These are phyloP conservation scores for Cheilosia grossa DNA, from an alignment of 2,888 invertebrate genomes.

Conservation along the genomic window DNA sequence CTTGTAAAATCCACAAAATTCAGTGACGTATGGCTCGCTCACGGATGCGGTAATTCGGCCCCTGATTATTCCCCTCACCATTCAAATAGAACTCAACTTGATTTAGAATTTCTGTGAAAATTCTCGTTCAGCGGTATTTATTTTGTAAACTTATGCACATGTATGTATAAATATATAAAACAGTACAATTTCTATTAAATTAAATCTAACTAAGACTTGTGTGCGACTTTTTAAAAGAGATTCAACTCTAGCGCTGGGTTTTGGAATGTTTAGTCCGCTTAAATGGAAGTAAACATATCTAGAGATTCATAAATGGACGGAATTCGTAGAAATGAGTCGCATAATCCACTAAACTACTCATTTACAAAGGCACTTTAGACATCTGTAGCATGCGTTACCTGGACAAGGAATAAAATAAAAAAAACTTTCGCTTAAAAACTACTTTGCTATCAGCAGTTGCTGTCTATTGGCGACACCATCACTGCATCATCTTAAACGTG, in stretches of 20 bases:
- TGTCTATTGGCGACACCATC: neutral
- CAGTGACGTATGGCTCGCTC: too few species aligned
- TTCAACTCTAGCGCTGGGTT: constrained; percentile 4
- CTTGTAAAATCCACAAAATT: too few species aligned
- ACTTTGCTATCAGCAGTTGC: constrained; percentile 31
- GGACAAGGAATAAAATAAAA: neutral
- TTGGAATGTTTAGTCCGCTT: constrained; percentile 17
- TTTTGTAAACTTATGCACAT: constrained; percentile 9
- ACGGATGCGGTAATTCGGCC: too few species aligned
- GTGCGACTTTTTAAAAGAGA: neutral
- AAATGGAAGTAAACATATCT: constrained; percentile 14
- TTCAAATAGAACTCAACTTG: too few species aligned
- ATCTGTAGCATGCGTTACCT: neutral
- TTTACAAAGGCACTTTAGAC: constrained; percentile 47
- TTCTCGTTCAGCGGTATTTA: constrained; percentile 4
- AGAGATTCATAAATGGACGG: constrained; percentile 66
- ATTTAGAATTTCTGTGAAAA: neutral
- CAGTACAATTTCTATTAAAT: neutral
- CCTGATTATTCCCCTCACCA: too few species aligned
- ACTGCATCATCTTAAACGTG: constrained; percentile 25
- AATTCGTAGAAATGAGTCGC: constrained; percentile 51
- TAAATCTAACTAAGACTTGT: constrained; percentile 9
- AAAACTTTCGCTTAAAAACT: constrained; percentile 28
- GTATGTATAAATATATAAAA: constrained; percentile 11
- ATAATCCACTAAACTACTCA: constrained; percentile 17